A percentile compares a stretch with the other conserved stretches of the same genome.
These are phyloP conservation scores for Oreochromis spilurus DNA, from an alignment of 2,113 vertebrate genomes.

Conservation along the genomic window DNA sequence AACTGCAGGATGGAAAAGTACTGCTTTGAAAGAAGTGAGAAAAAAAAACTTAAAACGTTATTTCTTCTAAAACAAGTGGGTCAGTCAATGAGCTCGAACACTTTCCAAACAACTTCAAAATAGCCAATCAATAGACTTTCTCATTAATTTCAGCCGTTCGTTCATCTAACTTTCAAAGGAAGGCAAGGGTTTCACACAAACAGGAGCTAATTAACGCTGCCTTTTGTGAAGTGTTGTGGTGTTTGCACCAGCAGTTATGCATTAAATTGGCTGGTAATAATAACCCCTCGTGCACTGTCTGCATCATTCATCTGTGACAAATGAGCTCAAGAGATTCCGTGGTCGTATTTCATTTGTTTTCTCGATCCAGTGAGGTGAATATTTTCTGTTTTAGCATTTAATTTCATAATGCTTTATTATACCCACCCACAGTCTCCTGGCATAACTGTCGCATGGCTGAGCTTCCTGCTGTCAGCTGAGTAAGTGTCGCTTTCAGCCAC, in stretches of 20 bases:
- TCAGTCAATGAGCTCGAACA: background rate
- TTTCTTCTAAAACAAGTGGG: background rate
- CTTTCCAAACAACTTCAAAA: conserved; percentile 4
- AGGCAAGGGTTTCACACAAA: conserved; percentile 5
- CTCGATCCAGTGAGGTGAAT: conserved; percentile 1
- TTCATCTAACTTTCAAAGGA: conserved; percentile 12
- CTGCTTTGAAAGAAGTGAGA: background rate
- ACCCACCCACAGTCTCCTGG: background rate
- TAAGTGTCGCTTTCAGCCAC: background rate
- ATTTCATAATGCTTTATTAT: background rate
- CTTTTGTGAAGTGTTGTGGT: conserved; percentile 20
- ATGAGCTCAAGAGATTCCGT: background rate
- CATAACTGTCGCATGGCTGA: background rate
- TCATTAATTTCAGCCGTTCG: background rate
- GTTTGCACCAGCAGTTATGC: conserved; percentile 23
- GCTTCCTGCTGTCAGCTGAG: background rate
- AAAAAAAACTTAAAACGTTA: background rate
- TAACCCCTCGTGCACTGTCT: background rate
- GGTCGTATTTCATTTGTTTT: background rate
- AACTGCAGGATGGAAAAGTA: background rate
- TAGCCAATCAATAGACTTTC: background rate
- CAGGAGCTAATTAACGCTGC: conserved; percentile 14
- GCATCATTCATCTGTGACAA: conserved; percentile 12
- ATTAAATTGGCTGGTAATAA: conserved; percentile 24
- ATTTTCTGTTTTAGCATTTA: background rate